Evolutionary conservation across 2,797 vertebrate genomes (phyloP).

Genomic region (Pygocentrus nattereri): DNA sequence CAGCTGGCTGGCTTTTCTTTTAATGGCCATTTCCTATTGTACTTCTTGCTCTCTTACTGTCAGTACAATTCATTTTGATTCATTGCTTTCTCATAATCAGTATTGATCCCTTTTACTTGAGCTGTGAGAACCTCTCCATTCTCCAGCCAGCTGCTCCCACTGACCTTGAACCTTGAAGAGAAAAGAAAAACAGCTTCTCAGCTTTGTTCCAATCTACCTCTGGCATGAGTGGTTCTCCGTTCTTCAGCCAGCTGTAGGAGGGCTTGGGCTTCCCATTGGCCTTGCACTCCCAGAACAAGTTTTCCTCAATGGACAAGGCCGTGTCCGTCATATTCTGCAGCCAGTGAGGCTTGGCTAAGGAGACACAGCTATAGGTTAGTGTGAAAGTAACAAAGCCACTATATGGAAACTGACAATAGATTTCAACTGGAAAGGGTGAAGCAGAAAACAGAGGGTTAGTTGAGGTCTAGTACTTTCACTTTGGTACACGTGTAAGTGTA

Average conservation of each 20-base stretch:
- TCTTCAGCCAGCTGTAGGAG: constrained; percentile 92
- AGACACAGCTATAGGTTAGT: constrained; percentile 60
- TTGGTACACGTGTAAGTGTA: no score
- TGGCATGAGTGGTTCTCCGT: constrained; percentile 81
- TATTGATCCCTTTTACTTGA: constrained; percentile 23
- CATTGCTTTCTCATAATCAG: constrained; percentile 26
- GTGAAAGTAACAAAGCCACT: neutral
- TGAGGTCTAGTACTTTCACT: no score
- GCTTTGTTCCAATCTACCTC: constrained; percentile 80
- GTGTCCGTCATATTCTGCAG: constrained; percentile 85
- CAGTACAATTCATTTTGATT: constrained; percentile 17
- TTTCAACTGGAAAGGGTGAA: no score
- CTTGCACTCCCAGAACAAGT: constrained; percentile 90
- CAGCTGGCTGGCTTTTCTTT: neutral
- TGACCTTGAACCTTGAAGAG: constrained; percentile 25
- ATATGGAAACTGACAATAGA: no score
- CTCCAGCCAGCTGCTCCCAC: constrained; percentile 25
- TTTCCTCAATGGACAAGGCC: constrained; percentile 87
- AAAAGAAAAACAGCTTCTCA: neutral
- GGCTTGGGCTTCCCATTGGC: constrained; percentile 94
- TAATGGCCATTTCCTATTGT: constrained; percentile 19
- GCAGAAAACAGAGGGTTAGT: no score
- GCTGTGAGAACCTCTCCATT: constrained; percentile 15
- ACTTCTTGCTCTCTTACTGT: neutral
- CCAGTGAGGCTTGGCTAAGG: constrained; percentile 93